These are phyloP conservation scores for Diachrysia chrysitis DNA, from an alignment of 2,888 invertebrate species.

Conservation along the genomic window DNA sequence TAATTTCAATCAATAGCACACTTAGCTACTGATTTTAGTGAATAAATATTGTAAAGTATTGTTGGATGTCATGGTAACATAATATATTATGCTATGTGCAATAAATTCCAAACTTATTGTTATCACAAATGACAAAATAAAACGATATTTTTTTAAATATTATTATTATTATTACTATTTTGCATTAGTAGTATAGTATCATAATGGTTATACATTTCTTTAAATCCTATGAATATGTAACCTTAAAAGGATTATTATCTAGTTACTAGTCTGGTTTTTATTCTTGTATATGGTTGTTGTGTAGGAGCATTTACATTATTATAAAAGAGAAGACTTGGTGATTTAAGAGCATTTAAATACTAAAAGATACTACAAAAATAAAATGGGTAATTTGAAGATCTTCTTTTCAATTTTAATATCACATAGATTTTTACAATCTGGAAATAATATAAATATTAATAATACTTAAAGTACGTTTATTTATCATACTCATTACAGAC, in stretches of 20 bases:
- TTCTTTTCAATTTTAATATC: neutral
- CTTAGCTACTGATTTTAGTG: neutral
- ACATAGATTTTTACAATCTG: too few species aligned
- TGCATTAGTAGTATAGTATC: slow-evolving; percentile 2
- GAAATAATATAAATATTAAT: too few species aligned
- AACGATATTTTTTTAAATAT: neutral
- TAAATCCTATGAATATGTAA: neutral
- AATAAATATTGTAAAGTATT: neutral
- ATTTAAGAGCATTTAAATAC: neutral
- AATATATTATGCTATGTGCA: neutral
- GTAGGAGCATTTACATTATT: neutral
- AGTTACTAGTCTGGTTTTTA: neutral
- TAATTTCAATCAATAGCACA: too few species aligned
- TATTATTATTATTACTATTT: neutral
- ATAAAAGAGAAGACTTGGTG: neutral
- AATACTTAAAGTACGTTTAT: too few species aligned
- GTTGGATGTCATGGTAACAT: neutral
- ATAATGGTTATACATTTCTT: neutral
- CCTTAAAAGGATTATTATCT: neutral
- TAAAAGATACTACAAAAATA: neutral
- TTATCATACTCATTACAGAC: neutral
- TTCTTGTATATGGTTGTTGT: too few species aligned
- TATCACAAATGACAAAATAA: neutral
- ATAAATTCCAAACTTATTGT: neutral
- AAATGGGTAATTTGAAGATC: neutral